Conservation (phyloP, 2,888 invertebrate genomes). For the Ischnura elegans region DNA sequence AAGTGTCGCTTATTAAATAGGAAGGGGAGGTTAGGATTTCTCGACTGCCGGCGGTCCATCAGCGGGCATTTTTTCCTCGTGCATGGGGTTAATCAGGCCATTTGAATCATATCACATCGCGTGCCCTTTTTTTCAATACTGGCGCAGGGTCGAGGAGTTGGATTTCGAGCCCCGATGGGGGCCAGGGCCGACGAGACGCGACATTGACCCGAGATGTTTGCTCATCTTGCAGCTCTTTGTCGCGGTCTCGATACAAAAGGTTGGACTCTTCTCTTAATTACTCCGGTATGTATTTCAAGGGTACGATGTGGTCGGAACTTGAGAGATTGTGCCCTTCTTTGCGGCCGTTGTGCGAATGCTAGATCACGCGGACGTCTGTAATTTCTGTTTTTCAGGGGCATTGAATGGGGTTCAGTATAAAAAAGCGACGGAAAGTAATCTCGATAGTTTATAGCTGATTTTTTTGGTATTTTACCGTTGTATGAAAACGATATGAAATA, state of each 20-base stretch:
- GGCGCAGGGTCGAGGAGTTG: background rate
- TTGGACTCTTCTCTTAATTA: background rate
- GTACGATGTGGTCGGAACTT: background rate
- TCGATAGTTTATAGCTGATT: too few relatives aligned
- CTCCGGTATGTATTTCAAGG: background rate
- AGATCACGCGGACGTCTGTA: background rate
- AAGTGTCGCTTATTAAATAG: background rate
- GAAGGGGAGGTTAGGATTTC: background rate
- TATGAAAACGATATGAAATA: too few relatives aligned
- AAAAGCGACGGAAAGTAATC: too few relatives aligned
- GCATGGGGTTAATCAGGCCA: background rate
- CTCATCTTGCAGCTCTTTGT: background rate
- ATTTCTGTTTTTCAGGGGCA: too few relatives aligned
- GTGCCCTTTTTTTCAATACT: background rate
- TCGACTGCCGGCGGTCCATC: background rate
- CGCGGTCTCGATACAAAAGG: background rate
- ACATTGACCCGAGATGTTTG: background rate
- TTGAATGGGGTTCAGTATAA: too few relatives aligned
- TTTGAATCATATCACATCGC: slow-evolving; percentile 18
- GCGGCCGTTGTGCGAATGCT: background rate
- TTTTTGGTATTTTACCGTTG: background rate
- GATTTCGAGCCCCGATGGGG: background rate
- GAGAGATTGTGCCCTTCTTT: background rate
- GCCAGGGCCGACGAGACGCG: background rate
- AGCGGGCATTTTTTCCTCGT: background rate